phyloP scores from a whole-genome alignment of 2,797 vertebrate species.

The Heterohyrax brucei region DNA sequence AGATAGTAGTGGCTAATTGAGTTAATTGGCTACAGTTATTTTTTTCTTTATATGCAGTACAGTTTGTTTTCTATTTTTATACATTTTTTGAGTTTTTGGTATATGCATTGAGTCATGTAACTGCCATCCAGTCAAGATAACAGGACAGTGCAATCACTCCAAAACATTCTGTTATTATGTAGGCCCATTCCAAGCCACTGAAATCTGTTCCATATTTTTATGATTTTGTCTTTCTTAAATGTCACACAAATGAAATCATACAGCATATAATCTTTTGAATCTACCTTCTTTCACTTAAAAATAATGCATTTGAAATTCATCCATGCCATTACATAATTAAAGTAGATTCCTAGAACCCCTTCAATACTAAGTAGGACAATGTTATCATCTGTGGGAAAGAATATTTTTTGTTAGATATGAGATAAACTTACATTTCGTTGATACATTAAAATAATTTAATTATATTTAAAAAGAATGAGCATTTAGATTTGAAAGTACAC shows the following conservation, averaged over 20 bases:
- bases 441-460: background rate
- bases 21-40: background rate
- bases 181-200: background rate
- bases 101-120: background rate
- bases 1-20: background rate
- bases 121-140: background rate
- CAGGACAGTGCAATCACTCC: background rate
- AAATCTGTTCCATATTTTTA: background rate
- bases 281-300: too few relatives aligned
- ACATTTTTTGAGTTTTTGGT: conserved; percentile 18
- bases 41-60: background rate
- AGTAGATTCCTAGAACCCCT: background rate
- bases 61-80: background rate
- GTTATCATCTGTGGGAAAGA: background rate
- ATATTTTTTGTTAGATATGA: background rate
- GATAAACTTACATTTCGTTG: background rate
- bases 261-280: too few relatives aligned
- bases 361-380: background rate
- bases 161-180: background rate
- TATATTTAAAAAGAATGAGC: background rate
- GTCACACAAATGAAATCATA: too few relatives aligned
- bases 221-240: background rate
- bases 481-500: background rate
- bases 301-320: too few relatives aligned
- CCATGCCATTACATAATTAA: background rate